Percentiles rank a stretch among this genome's conserved stretches.
Conservation (phyloP, 2,113 vertebrate genomes). For the Chauna torquata region DNA sequence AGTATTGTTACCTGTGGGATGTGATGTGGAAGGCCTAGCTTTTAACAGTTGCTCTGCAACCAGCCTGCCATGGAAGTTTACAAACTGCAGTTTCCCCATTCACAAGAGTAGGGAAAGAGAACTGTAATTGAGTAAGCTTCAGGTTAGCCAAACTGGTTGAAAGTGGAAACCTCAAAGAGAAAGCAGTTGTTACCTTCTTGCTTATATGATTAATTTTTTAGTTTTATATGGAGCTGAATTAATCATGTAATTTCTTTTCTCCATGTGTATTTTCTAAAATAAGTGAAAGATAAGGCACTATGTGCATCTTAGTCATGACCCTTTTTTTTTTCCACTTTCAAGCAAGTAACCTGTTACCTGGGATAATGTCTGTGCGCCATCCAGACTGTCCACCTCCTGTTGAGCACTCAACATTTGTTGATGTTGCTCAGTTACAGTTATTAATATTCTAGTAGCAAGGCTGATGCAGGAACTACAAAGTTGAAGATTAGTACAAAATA, state of each 20-base stretch:
- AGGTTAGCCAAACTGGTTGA: neutral
- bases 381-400: neutral
- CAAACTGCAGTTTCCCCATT: neutral
- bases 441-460: neutral
- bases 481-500: conserved; percentile 63
- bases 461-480: conserved; percentile 53
- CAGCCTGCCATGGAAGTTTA: neutral
- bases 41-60: neutral
- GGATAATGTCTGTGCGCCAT: neutral
- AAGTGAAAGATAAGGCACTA: neutral
- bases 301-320: neutral
- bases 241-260: neutral
- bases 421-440: conserved; percentile 50
- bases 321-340: neutral
- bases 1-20: neutral
- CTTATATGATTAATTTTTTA: neutral
- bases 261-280: neutral
- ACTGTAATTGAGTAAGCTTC: neutral
- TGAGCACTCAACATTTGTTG: neutral
- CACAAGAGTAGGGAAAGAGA: neutral
- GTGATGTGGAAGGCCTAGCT: neutral
- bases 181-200: no score
- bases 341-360: neutral
- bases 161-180: neutral
- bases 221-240: neutral